Conservation (phyloP, 2,888 invertebrate species). For the Chrysolina americana region DNA sequence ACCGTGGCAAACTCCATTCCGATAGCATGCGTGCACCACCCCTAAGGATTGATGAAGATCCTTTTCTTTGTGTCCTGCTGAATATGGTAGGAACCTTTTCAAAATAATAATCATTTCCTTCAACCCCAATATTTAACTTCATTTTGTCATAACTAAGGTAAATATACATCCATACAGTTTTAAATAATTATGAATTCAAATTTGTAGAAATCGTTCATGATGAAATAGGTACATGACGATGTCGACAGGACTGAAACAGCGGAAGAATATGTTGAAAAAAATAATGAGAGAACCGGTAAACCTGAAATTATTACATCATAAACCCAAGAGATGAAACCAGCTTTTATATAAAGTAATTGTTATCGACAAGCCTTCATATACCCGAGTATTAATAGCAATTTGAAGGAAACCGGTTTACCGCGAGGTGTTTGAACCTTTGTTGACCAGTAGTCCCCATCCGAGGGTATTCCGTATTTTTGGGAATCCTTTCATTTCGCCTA, state of each 20-base stretch:
- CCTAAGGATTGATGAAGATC: no score
- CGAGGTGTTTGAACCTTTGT: constrained; percentile 45
- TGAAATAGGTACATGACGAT: neutral
- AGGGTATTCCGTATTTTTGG: constrained; percentile 36
- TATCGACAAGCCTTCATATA: constrained; percentile 44
- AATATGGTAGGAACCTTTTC: no score
- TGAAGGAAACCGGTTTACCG: constrained; percentile 39
- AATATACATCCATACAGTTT: no score
- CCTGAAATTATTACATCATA: constrained; percentile 45
- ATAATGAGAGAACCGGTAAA: constrained; percentile 22
- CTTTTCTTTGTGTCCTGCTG: no score
- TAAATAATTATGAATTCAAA: no score
- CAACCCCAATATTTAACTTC: no score
- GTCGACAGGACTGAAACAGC: neutral
- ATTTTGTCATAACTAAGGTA: no score
- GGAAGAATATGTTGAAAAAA: neutral
- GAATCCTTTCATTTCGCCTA: constrained; percentile 25
- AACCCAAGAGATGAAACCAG: constrained; percentile 38
- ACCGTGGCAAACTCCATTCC: no score
- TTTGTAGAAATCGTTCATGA: neutral
- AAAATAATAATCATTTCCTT: no score
- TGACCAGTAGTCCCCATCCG: constrained; percentile 26
- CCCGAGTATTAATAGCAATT: constrained; percentile 45
- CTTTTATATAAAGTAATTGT: constrained; percentile 46
- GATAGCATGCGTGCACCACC: no score